Percentiles rank a stretch among this genome's conserved stretches.
Conservation (phyloP, 2,888 invertebrate genomes). For the Ferdinandea cuprea region DNA sequence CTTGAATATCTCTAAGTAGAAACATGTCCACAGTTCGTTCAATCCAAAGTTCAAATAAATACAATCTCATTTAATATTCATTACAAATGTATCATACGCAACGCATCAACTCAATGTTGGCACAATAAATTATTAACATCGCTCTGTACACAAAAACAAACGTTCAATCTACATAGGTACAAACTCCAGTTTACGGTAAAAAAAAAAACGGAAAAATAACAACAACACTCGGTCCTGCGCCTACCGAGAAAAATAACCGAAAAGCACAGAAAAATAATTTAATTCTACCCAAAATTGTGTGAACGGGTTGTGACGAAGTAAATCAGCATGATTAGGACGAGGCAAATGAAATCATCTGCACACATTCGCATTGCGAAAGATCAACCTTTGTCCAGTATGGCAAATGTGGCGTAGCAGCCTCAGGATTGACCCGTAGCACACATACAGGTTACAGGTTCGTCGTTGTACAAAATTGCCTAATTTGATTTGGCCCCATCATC, state of each 20-base stretch:
- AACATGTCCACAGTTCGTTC: no score
- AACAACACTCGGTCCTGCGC: no score
- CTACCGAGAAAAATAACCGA: background rate
- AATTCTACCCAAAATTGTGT: constrained; percentile 38
- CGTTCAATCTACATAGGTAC: background rate
- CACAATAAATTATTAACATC: constrained; percentile 43
- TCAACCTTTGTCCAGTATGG: constrained; percentile 18
- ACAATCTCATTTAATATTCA: no score
- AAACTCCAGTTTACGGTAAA: no score
- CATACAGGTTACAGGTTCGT: background rate
- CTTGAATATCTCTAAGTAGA: no score
- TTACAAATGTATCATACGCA: background rate
- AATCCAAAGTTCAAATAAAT: no score
- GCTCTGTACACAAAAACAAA: constrained; percentile 16
- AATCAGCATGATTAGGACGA: constrained; percentile 31
- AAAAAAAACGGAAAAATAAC: no score
- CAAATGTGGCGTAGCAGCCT: no score
- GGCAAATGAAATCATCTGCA: constrained; percentile 39
- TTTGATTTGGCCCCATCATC: constrained; percentile 56
- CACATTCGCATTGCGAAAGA: constrained; percentile 12
- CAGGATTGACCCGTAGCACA: background rate
- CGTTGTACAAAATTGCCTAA: constrained; percentile 41
- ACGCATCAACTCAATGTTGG: constrained; percentile 23
- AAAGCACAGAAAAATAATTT: constrained; percentile 37
- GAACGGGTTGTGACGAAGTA: constrained; percentile 15